Conservation (phyloP, 2,797 vertebrate species). For the Sebastes jordani region DNA sequence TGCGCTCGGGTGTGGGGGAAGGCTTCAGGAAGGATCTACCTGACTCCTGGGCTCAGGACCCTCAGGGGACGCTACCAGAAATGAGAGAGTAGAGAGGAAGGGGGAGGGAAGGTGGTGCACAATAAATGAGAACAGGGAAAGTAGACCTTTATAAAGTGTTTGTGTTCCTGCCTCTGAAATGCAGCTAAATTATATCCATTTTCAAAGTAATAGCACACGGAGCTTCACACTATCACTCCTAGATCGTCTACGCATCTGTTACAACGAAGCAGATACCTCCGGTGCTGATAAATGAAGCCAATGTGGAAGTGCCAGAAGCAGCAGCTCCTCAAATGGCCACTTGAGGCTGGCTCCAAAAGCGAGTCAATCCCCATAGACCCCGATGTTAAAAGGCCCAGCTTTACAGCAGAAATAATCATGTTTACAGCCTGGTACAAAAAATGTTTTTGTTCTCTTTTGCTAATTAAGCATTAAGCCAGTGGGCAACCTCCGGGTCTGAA, state of each 20-base stretch:
- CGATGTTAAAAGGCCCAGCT: neutral
- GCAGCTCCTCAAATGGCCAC: no score
- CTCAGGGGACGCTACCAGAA: slow-evolving; percentile 8
- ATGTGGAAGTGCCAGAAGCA: no score
- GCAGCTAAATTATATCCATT: neutral
- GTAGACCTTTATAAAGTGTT: neutral
- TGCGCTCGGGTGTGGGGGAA: neutral
- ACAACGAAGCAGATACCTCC: no score
- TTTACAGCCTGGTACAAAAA: neutral
- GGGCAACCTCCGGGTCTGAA: no score
- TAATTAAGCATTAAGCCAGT: neutral
- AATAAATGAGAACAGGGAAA: neutral
- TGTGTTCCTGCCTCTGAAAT: neutral
- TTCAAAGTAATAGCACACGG: neutral
- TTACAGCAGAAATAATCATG: neutral
- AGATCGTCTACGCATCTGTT: neutral
- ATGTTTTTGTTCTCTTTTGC: accelerated
- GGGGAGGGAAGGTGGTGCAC: neutral
- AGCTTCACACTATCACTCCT: neutral
- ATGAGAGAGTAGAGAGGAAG: neutral
- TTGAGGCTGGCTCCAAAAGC: neutral
- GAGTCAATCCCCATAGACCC: neutral
- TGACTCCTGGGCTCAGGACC: neutral
- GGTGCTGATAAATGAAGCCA: no score
- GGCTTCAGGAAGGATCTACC: slow-evolving; percentile 12